Percentiles rank a stretch among this genome's conserved stretches.
These are phyloP conservation scores for Sebastes nivosus DNA, from an alignment of 2,797 vertebrate species.

Conservation along the genomic window DNA sequence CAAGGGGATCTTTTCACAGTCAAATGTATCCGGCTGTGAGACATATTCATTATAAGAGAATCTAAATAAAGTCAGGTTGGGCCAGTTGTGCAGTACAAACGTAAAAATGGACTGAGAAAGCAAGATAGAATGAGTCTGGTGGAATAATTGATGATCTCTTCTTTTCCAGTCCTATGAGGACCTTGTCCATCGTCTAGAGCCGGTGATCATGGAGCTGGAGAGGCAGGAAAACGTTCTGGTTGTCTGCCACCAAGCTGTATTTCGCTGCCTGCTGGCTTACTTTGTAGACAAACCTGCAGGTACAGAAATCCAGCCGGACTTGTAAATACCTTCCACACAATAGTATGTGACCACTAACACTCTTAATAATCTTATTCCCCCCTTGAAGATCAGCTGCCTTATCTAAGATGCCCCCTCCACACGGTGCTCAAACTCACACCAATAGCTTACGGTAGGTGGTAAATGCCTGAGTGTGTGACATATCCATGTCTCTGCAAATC, in stretches of 20 bases:
- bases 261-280: conserved; percentile 93
- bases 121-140: not conserved
- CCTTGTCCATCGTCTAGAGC: conserved; percentile 91
- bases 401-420: conserved; percentile 89
- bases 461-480: not conserved
- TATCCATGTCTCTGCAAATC: not conserved
- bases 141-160: not conserved
- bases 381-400: conserved; percentile 85
- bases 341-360: not conserved
- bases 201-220: conserved; percentile 95
- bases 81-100: not conserved
- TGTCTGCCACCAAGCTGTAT: conserved; percentile 91
- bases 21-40: not conserved
- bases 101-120: not conserved
- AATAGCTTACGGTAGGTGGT: conserved; percentile 82
- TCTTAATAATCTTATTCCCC: not conserved
- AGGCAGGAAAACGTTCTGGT: conserved; percentile 93
- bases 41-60: not conserved
- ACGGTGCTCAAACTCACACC: conserved; percentile 91
- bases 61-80: not conserved
- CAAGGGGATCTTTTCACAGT: not conserved
- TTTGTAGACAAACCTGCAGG: conserved; percentile 91
- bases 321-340: not conserved
- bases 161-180: conserved; percentile 89
- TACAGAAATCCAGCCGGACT: conserved; percentile 35